Evolutionary conservation across 2,797 vertebrate genomes (phyloP).

Genomic region (Podarcis lilfordi): DNA sequence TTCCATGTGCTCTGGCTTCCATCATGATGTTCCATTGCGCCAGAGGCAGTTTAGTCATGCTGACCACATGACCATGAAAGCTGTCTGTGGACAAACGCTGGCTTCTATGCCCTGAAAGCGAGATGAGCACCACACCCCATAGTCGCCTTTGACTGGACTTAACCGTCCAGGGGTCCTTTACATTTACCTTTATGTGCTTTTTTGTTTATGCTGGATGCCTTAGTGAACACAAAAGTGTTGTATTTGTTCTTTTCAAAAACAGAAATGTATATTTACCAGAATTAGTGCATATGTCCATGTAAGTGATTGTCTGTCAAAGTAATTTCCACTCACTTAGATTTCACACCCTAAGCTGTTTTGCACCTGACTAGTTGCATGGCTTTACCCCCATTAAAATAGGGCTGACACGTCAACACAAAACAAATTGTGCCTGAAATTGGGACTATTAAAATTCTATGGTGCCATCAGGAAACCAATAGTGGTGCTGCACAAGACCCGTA

Average conservation of each 20-base stretch:
- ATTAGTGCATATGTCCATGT: slow-evolving; percentile 40
- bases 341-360: slow-evolving; percentile 51
- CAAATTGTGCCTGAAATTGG: slow-evolving; percentile 65
- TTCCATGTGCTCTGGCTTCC: too few relatives aligned
- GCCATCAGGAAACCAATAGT: slow-evolving; percentile 55
- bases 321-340: slow-evolving; percentile 45
- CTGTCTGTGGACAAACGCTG: too few relatives aligned
- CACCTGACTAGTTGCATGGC: slow-evolving; percentile 40
- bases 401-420: slow-evolving; percentile 60
- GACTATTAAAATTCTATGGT: slow-evolving; percentile 63
- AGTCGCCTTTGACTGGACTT: too few relatives aligned
- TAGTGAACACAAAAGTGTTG: not conserved
- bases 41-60: too few relatives aligned
- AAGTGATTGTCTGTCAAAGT: slow-evolving; percentile 41
- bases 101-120: too few relatives aligned
- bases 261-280: slow-evolving; percentile 31
- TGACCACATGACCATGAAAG: too few relatives aligned
- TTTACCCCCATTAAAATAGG: slow-evolving; percentile 61
- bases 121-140: too few relatives aligned
- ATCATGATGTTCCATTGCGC: too few relatives aligned
- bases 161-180: too few relatives aligned
- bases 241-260: slow-evolving; percentile 42
- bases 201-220: not conserved
- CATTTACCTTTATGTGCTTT: too few relatives aligned
- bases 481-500: slow-evolving; percentile 17